Conservation (phyloP, 2,797 vertebrate species). For the Yasuhikotakia modesta region DNA sequence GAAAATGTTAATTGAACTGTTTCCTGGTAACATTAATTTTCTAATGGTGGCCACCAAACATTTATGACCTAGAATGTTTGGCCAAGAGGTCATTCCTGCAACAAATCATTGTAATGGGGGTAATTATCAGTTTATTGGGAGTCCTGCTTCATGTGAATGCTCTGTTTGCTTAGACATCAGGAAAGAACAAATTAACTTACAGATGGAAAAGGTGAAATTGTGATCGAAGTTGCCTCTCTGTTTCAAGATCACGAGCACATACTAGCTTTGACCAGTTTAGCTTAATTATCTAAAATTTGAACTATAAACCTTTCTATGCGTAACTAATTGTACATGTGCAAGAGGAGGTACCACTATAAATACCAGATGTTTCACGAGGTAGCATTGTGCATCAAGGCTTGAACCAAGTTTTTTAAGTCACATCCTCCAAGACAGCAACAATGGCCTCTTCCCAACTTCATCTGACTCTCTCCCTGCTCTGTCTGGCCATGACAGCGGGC, state of each 20-base stretch:
- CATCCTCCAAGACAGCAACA: conserved; percentile 7
- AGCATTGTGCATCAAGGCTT: conserved; percentile 18
- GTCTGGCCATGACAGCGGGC: conserved; percentile 40
- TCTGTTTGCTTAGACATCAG: conserved; percentile 18
- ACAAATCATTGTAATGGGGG: conserved; percentile 25
- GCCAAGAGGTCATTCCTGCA: conserved; percentile 31
- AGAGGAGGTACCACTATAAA: conserved; percentile 45
- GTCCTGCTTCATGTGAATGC: background rate
- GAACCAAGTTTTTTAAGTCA: background rate
- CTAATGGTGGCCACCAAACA: background rate
- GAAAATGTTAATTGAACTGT: background rate
- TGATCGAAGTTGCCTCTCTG: conserved; percentile 1
- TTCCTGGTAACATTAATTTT: conserved; percentile 29
- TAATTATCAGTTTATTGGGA: conserved; percentile 46
- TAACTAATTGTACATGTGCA: conserved; percentile 1
- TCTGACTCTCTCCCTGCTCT: conserved; percentile 43
- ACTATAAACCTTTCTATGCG: conserved; percentile 11
- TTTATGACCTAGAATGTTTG: conserved; percentile 7
- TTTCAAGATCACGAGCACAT: background rate
- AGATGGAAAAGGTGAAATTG: background rate
- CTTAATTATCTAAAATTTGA: conserved; percentile 12
- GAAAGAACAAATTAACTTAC: conserved; percentile 5
- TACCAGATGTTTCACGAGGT: background rate
- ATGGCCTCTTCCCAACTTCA: conserved; percentile 52
- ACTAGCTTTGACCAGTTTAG: background rate